Evolutionary conservation across 2,113 vertebrate genomes (phyloP), one percentile per base, ranked within the genome.

Genomic region (Tricholaema leucomelas): DNA sequence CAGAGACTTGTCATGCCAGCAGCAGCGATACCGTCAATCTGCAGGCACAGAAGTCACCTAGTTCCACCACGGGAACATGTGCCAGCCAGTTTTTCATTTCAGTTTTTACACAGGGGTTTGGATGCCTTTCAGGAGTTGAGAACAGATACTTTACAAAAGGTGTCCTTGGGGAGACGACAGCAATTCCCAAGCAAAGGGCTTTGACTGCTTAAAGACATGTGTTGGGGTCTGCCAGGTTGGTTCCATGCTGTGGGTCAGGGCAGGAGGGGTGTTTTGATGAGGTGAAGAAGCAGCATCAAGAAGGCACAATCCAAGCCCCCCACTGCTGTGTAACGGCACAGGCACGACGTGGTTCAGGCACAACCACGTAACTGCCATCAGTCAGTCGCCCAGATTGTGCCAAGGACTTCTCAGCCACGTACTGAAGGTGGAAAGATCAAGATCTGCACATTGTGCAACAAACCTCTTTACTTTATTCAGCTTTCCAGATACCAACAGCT

Each of bases 41-140:
- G 89, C 92, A 75, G 94, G 87, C 92, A 25, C 78, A 88, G 70
- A 40, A 93, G 92, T 92, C 94, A 89, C 90, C 92, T 88, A 28
- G n/a, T 66, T 91, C 75, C 85, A 52, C 82, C 20, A 31, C 1
- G 48, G 24, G 85, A 92, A 42, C 63, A 2, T 31, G 87, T 44
- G 91, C 92, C 93, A 92, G 77, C 88, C 74, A 52, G 76, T 61
- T 96, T 94, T 80, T 94, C 61, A 87, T 75, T 88, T 88, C 88
- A 70, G 64, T 36, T 50, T 71, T 84, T 93, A 93, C 88, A 91
- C 82, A 87, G 92, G 88, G 93, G 91, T 94, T 85, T 95, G 93
- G 94, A 89, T 77, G 88, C 86, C 92, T 96, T 94, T 94, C 91
- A 94, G 91, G 70, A 94, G 59, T 0, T 3, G 48, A 64, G 77